These are phyloP conservation scores for Oreochromis spilurus DNA, from an alignment of 2,113 vertebrate species.

Conservation along the genomic window DNA sequence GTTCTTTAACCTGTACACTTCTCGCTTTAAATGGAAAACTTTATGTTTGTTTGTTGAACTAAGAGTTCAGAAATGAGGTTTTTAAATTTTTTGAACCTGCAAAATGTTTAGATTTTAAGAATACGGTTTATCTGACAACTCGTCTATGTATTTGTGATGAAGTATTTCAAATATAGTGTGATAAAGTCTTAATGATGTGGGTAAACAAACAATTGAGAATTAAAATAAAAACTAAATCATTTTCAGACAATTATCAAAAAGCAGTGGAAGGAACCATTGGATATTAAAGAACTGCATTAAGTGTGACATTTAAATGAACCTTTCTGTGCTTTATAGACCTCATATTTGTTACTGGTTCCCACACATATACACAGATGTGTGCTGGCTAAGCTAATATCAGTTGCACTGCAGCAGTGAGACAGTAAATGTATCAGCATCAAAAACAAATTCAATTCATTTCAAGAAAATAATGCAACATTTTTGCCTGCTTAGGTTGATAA, in stretches of 20 bases:
- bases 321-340: not conserved
- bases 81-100: rapidly evolving
- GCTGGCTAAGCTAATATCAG: not conserved
- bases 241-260: not conserved
- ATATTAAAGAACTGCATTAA: not conserved
- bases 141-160: not conserved
- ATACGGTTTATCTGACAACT: not conserved
- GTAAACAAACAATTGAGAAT: not conserved
- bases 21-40: not conserved
- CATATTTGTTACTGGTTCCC: not conserved
- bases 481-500: not conserved
- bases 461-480: rapidly evolving
- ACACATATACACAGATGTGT: not conserved
- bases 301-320: not conserved
- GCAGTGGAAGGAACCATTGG: not conserved
- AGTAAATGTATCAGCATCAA: not conserved
- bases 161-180: not conserved
- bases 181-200: not conserved
- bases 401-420: not conserved
- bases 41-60: not conserved
- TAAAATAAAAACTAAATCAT: not conserved
- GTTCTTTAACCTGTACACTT: not conserved
- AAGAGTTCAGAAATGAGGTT: not conserved
- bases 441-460: not conserved
- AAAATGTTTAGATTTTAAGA: not conserved